Evolutionary conservation across 2,113 vertebrate species (phyloP).

Genomic region (Pontoporia blainvillei): DNA sequence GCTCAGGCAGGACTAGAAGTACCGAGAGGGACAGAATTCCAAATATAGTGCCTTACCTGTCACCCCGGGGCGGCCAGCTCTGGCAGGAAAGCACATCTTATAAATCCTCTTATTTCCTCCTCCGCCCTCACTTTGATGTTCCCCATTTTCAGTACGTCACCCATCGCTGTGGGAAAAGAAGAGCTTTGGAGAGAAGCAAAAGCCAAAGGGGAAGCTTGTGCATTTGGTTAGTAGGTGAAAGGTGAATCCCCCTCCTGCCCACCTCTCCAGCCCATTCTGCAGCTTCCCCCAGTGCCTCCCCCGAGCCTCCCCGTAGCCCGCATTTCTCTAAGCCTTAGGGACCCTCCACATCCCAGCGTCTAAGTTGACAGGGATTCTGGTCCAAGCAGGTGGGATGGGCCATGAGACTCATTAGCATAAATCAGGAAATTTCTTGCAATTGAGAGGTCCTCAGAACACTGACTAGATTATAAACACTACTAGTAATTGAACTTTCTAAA

Average conservation of each 20-base stretch:
- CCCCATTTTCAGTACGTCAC: neutral
- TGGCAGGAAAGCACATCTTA: neutral
- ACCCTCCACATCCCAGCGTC: neutral
- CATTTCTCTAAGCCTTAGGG: neutral
- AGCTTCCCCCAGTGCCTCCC: neutral
- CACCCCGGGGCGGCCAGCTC: neutral
- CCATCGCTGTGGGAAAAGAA: neutral
- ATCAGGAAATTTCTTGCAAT: neutral
- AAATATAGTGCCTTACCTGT: neutral
- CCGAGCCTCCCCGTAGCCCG: neutral
- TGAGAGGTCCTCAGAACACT: neutral
- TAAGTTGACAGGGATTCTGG: neutral
- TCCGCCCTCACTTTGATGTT: rapidly evolving
- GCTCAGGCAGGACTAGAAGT: neutral
- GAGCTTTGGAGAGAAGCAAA: neutral
- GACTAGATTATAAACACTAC: neutral
- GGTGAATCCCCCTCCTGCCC: rapidly evolving
- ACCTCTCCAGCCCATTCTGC: neutral
- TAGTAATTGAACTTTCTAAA: neutral
- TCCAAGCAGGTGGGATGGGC: neutral
- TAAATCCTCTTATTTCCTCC: neutral
- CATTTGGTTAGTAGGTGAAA: neutral
- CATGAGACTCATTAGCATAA: neutral
- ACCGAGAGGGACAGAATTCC: neutral
- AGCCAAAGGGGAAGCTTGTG: neutral